A percentile compares a stretch with the other conserved stretches of the same genome.
Evolutionary conservation across 2,113 vertebrate genomes (phyloP).

Genomic region (Pao palembangensis): DNA sequence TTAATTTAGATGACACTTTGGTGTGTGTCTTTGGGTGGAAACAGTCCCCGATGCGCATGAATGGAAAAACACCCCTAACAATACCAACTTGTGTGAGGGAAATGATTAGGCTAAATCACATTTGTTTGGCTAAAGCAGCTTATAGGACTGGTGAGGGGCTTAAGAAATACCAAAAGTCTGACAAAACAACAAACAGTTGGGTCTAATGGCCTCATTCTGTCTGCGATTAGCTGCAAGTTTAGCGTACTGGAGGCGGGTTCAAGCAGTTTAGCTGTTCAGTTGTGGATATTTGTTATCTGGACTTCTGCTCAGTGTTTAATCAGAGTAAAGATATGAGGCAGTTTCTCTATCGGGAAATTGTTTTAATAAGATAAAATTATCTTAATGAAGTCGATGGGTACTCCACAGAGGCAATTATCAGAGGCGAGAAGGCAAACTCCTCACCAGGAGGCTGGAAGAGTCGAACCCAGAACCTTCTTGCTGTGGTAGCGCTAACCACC

Average conservation of each 20-base stretch:
- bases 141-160: slow-evolving; percentile 62
- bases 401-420: background rate
- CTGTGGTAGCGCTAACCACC: no score
- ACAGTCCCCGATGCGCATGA: slow-evolving; percentile 22
- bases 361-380: slow-evolving; percentile 1
- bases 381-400: background rate
- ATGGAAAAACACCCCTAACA: slow-evolving; percentile 66
- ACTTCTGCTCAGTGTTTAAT: no score
- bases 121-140: slow-evolving; percentile 74
- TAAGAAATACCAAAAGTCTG: slow-evolving; percentile 66
- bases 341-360: background rate
- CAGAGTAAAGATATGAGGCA: background rate
- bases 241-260: background rate
- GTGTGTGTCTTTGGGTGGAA: slow-evolving; percentile 6
- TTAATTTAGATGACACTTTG: background rate
- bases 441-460: background rate
- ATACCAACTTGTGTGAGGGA: slow-evolving; percentile 72
- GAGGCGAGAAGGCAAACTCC: background rate
- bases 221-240: slow-evolving; percentile 9
- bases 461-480: no score
- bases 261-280: background rate
- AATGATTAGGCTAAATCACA: slow-evolving; percentile 74
- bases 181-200: slow-evolving; percentile 56
- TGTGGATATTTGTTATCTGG: no score
- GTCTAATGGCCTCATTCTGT: slow-evolving; percentile 40